A percentile compares a stretch with the other conserved stretches of the same genome.
These are phyloP conservation scores for Hyperoplus lanceolatus DNA, from an alignment of 2,797 vertebrate genomes.

Conservation along the genomic window DNA sequence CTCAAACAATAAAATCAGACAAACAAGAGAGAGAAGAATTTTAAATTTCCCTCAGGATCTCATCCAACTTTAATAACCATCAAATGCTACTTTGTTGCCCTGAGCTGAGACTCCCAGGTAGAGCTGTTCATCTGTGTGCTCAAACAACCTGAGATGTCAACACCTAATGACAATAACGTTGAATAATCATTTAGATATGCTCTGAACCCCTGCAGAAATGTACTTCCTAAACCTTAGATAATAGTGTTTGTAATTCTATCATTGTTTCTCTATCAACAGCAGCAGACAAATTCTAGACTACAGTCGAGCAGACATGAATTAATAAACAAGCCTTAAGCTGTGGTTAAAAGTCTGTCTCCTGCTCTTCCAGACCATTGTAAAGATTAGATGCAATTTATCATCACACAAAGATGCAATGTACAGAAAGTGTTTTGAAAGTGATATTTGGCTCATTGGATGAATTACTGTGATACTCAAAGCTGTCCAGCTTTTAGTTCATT, in stretches of 20 bases:
- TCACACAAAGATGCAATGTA: background rate
- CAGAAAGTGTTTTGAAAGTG: background rate
- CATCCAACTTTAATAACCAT: background rate
- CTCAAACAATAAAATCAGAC: background rate
- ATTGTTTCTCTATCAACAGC: background rate
- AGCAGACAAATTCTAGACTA: background rate
- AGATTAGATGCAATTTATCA: constrained; percentile 16
- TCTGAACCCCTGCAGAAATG: background rate
- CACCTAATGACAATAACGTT: no score
- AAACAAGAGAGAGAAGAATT: constrained; percentile 10
- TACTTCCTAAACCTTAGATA: background rate
- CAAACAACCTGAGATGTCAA: background rate
- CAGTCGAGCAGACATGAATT: background rate
- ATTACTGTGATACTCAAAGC: background rate
- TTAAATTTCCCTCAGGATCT: constrained; percentile 2
- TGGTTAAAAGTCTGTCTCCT: constrained; percentile 17
- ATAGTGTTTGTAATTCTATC: background rate
- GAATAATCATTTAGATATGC: no score
- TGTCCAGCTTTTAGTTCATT: background rate
- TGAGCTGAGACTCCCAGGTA: background rate
- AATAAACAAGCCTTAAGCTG: background rate
- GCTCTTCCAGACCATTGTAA: background rate
- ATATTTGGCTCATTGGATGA: background rate
- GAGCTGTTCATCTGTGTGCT: background rate
- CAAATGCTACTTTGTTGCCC: background rate